Base-by-base conservation (phyloP, 2,797 vertebrate genomes). In the Galagoides demidoff region DNA sequence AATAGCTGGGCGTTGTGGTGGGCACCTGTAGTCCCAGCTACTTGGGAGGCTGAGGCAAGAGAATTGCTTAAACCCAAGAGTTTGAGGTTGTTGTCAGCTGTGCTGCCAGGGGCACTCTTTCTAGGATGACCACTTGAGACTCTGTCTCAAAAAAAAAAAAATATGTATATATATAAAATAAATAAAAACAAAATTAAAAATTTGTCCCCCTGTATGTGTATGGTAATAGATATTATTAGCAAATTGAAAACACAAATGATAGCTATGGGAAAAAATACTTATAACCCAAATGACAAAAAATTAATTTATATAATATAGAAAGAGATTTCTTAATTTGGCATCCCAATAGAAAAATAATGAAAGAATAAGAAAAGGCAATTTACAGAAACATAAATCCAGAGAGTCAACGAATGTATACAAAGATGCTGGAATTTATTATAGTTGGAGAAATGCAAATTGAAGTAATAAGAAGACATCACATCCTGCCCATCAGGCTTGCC, bases 241-340 rank as follows among this genome's bases (percentile, higher is more conserved):
- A 92, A 92, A 74, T 61, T 89, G 29, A 91, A 91, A 96, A 31
- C 22, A 78, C 25, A 74, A 63, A 84, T 20, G 63, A 79, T 2
- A 85, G 59, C 43, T 64, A 66, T 90, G 49, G 31, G 29, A 5
- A 43, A 81, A 94, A 89, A 85, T 49, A n/a, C 3, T 76, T 61
- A 25, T 20, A 89, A 94, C 27, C n/a, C n/a, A 84, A 61, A 78
- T 52, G 22, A 76, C 37, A 61, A 91, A 17, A 10, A 76, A 77
- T 71, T 57, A 90, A 70, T 29, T 90, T 85, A 64, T 79, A 64
- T 43, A 83, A 61, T 71, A 25, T 22, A 81, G 52, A 68, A 79
- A 96, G 49, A 43, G 14, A 89, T 55, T 89, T 90, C 89, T 84
- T 59, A 66, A 96, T 78, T 49, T 94, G 29, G 14, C 43, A 76